Base-by-base conservation (phyloP, 2,797 vertebrate species). In the Thalassophryne amazonica region DNA sequence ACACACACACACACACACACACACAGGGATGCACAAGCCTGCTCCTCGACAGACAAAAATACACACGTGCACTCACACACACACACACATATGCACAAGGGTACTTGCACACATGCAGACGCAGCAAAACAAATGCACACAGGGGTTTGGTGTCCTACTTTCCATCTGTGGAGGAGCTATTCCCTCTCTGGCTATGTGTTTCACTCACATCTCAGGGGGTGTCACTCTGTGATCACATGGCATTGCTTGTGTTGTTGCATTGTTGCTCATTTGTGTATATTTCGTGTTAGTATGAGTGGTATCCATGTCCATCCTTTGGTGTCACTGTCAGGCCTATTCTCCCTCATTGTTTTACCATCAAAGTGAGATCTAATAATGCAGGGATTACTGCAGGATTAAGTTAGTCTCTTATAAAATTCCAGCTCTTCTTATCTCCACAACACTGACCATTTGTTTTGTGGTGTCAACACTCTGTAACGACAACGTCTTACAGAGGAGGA, bases 101-200 rank as follows among this genome's bases (percentile, higher is more conserved):
- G 22, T 25, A 41, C 16, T 6, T 31, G 51, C 30, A 52, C 49
- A 51, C 45, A 43, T 40, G 6, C 64, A 55, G 55, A 81, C 68
- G 56, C 73, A 71, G 72, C 56, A 57, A 82, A 81, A 73, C 66
- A 78, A 78, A 82, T 69, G 72, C 74, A 73, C 80, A 78, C 70
- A 63, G 51, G 76, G 75, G 70, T 77, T 80, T 77, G 69, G 72
- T 88, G 87, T 88, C 87, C 88, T 88, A 86, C 63, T 85, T 89
- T 87, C 74, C 79, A 74, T 81, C 76, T 78, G 79, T 69, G 65
- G 75, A 81, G 74, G 78, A 63, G 70, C 77, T 83, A 62, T 72
- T 76, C 67, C 84, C 55, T 78, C 55, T 63, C 61, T 64, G 60
- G 25, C 67, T 52, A 58, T 37, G 65, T 78, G 55, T 50, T 68